Base-by-base conservation (phyloP, 1,140 invertebrate species). In the Armadillidium nasatum region DNA sequence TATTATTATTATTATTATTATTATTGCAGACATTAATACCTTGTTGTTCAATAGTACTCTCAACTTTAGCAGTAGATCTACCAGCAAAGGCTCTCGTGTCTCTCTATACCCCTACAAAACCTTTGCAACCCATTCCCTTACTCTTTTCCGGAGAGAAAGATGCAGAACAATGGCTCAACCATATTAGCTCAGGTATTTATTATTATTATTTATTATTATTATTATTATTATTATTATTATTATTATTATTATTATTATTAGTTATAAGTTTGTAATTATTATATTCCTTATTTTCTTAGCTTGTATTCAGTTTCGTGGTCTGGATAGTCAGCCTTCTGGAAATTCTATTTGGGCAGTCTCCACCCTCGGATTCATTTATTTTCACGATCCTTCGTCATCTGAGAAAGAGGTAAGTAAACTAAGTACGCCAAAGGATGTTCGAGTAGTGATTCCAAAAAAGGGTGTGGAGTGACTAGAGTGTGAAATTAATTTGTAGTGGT, bases 281-380 rank as follows among this genome's bases (percentile, higher is more conserved):
- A 10, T 75, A 69, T 71, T 71, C n/a, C n/a, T 71, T 4, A 50
- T 72, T 74, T 50, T 82, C 84, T 70, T 73, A 84, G 89, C 92
- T 15, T 90, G 89, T 83, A 91, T 90, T 79, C 88, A 91, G 84
- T 88, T 92, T 74, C 89, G 92, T 84, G 88, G 88, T 76, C 84
- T 91, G 46, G 88, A 88, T 82, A 89, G 89, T 15, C 88, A 87
- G 80, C 91, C 92, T 23, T 88, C 88, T 44, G 84, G 87, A 76
- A 88, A 89, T 83, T 89, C 92, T 11, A 87, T 94, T 75, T 95
- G 93, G 93, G 86, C 89, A 11, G 89, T 92, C 7, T 93, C 91
- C 22, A 88, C 88, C 66, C 86, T 91, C 79, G 93, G 94, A 22
- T 93, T 95, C 85, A 87, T 94, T 21, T 91, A 92, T 82, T 89